Conservation (phyloP, 2,888 invertebrate genomes). For the Dione juno region DNA sequence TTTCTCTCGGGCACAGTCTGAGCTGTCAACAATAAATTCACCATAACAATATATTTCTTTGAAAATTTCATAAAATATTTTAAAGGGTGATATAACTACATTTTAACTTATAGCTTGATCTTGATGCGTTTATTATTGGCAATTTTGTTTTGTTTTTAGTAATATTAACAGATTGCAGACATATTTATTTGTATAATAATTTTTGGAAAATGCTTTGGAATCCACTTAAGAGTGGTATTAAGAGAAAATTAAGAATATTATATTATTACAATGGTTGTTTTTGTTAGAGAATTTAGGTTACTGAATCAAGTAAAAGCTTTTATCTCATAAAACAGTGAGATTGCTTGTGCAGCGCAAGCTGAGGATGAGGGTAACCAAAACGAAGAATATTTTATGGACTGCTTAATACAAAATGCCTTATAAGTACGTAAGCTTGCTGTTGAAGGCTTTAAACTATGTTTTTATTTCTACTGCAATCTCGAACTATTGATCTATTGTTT, state of each 20-base stretch:
- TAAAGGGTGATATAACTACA: background rate
- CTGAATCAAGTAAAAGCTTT: slow-evolving; percentile 40
- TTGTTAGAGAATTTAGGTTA: slow-evolving; percentile 24
- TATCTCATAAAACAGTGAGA: slow-evolving; percentile 34
- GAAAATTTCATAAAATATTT: slow-evolving; percentile 1
- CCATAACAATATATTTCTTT: too few species aligned
- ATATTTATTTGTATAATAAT: slow-evolving; percentile 1
- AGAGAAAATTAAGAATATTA: background rate
- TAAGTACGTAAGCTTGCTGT: too few species aligned
- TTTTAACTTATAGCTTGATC: background rate
- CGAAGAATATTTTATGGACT: background rate
- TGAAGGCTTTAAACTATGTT: too few species aligned
- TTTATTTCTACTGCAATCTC: too few species aligned
- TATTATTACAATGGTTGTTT: slow-evolving; percentile 18
- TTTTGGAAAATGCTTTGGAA: background rate
- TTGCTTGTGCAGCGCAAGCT: slow-evolving; percentile 40
- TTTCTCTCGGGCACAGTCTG: too few species aligned
- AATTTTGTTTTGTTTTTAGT: background rate
- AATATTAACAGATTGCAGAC: background rate
- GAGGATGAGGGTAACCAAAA: slow-evolving; percentile 37
- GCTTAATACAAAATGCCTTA: background rate
- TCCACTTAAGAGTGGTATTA: background rate
- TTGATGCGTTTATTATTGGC: background rate
- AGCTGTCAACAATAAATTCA: too few species aligned
- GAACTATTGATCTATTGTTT: too few species aligned